Evolutionary conservation across 2,888 invertebrate species (phyloP).

Genomic region (Plebejus anna): DNA sequence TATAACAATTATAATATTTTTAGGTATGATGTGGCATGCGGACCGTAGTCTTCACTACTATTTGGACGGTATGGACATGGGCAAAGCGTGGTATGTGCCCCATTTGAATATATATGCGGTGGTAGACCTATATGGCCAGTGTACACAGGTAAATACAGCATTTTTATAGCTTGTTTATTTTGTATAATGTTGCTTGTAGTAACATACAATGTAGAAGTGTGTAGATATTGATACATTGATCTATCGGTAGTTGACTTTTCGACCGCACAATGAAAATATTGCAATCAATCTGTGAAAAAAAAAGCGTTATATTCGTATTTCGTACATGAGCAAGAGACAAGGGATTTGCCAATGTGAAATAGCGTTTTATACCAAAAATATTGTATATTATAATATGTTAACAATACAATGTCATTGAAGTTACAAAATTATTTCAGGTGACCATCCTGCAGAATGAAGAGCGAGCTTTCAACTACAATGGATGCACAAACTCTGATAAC

Average conservation of each 20-base stretch:
- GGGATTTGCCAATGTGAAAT: no score
- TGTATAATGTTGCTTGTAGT: no score
- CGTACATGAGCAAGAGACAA: no score
- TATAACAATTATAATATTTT: no score
- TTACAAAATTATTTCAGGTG: conserved; percentile 48
- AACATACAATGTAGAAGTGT: no score
- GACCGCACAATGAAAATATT: no score
- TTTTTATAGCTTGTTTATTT: background rate
- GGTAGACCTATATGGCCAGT: conserved; percentile 96
- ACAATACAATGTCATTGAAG: background rate
- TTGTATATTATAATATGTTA: background rate
- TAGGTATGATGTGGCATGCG: conserved; percentile 90
- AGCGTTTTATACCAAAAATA: no score
- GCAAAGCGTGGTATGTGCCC: conserved; percentile 89
- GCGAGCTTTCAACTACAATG: conserved; percentile 65
- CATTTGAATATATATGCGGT: conserved; percentile 93
- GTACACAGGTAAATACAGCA: conserved; percentile 86
- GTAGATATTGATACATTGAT: no score
- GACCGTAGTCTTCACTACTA: conserved; percentile 93
- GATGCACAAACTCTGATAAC: conserved; percentile 59
- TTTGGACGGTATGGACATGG: conserved; percentile 92
- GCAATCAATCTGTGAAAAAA: no score
- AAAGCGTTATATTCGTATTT: no score
- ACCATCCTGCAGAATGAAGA: conserved; percentile 69
- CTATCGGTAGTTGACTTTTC: no score